Evolutionary conservation across 2,888 invertebrate species (phyloP), one percentile per base, ranked within the genome.

Genomic region (Aphodius granarius): DNA sequence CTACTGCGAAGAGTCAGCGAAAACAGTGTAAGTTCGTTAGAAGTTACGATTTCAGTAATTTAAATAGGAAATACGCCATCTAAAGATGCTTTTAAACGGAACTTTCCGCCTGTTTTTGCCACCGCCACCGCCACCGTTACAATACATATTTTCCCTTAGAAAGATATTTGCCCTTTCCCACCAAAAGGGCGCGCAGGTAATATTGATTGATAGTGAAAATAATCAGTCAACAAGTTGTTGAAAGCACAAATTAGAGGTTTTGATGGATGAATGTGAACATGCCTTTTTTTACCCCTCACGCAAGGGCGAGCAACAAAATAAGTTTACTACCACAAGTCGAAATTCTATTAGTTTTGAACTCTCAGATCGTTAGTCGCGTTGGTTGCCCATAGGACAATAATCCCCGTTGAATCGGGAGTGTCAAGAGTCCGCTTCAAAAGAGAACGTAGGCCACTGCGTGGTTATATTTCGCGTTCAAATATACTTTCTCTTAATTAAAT

Each of bases 161-260:
- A n/a, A n/a, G n/a, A n/a, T n/a, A n/a, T n/a, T n/a, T 13, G 43
- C 43, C 43, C 43, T 43, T 43, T 43, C 13, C 43, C 13, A 43
- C 0, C 43, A 3, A 43, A 43, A 43, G 43, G 2, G 43, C 43
- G 13, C 43, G 43, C 43, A 43, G 2, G 43, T 43, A 43, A 43
- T 43, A 17, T 73, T 73, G 73, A 73, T 73, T 73, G 73, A 73
- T 64, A 73, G 73, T 21, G 64, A 73, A 73, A 66, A 43, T 72
- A 72, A 64, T 22, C 63, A 64, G 66, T 74, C 70, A 74, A 74
- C 74, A 74, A 74, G 74, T 74, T 74, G 74, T 74, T 74, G 74
- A 74, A 74, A 74, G 23, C 20, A 21, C 23, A 74, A 74, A 74
- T 74, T 73, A 73, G 66, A 16, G 23, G 43, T 20, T 73, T 73